Base-by-base conservation (phyloP, 2,888 invertebrate species). In the Drosophila yooni region DNA sequence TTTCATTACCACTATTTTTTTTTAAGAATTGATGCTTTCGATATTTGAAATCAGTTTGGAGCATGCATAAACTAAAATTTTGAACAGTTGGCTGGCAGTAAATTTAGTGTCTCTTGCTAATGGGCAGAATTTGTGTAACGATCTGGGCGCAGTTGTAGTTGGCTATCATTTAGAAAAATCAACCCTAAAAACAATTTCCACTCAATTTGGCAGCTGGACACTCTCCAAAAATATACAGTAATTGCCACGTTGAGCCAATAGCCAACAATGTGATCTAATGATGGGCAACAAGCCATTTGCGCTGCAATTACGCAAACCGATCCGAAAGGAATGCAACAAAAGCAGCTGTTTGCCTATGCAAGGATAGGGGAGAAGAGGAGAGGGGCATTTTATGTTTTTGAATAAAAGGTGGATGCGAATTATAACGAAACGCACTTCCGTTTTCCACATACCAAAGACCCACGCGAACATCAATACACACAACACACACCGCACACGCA, bases 151-250 rank as follows among this genome's bases (percentile, higher is more conserved):
- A 31, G 33, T 21, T 57, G 18, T 34, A 13, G 25, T 57, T 53
- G 56, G 36, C 72, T 63, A 65, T 62, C 10, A 68, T 80, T 56
- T 34, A 2, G 18, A 18, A 15, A 13, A n/a, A 58, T 2, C 64
- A 46, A 63, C 77, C 78, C 69, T 51, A 68, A 74, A 70, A 15
- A 13, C 81, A 66, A 69, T 76, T 84, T 85, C 76, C 85, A 72
- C 84, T 67, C 87, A 87, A 85, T 85, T 85, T 80, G 87, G 78
- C 80, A 82, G 72, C 69, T 87, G 87, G 82, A 85, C 80, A 80
- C 70, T 60, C 51, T 43, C 60, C 63, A 57, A 83, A 27, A 13
- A 15, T 46, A 67, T 46, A 65, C 46, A 58, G 68, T 87, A 87
- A 89, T 89, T 89, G 78, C 80, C 48, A 51, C 21, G 40, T 67